Base-by-base conservation (phyloP, 2,113 vertebrate species). In the Tragelaphus scriptus region DNA sequence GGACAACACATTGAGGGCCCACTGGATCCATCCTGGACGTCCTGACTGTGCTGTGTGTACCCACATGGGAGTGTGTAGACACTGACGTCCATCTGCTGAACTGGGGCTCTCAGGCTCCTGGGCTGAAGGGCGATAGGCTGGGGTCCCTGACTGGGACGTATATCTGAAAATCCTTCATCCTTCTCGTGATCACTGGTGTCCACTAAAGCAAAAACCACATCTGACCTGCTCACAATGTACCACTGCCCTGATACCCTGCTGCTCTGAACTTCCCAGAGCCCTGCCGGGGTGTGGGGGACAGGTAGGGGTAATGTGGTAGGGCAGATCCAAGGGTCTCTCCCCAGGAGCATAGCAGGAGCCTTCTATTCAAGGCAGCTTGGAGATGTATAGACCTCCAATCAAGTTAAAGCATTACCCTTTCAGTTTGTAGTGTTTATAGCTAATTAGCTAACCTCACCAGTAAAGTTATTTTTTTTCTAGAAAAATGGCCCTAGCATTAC, bases 371-470 rank as follows among this genome's bases (percentile, higher is more conserved):
- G 80, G 88, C 81, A 94, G 47, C 95, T 85, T 92, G 75, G 85
- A 90, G 92, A 96, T 80, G 25, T 85, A 61, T 23, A 85, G 95
- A 81, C 58, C 49, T 94, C 82, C 85, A 94, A 21, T 95, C 89
- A 95, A 96, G 79, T 93, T 93, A 95, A 91, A 97, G 90, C 58
- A 90, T 90, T 59, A 81, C 56, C 71, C 93, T 93, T 96, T 88
- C 82, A 47, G 56, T 96, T 88, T 94, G 82, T 28, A 49, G 44
- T 87, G 95, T 86, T 97, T 92, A 91, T 86, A 85, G 96, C 91
- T 95, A 97, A 95, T 91, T 95, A 97, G 91, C 94, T 75, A 97
- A 84, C 77, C 85, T 98, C 91, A 94, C 71, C 44, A 94, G 92
- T 92, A 75, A 85, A 97, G 85, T 92, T 84, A 75, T 65, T n/a